phyloP scores from a whole-genome alignment of 2,797 vertebrate species.

The Geotrypetes seraphini region DNA sequence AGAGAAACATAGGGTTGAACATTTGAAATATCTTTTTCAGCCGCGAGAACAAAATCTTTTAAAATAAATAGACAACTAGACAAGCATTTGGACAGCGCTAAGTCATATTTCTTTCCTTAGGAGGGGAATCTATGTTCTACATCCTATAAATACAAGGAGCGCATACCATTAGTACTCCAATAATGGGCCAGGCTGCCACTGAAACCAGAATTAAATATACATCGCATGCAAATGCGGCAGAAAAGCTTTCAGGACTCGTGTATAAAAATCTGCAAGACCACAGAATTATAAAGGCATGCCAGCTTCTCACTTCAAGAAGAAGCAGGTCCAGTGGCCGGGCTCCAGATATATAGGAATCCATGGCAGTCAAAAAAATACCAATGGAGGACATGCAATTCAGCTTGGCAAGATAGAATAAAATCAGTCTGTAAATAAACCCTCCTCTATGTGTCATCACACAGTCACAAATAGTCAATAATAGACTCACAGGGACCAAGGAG shows the following conservation, averaged over 20 bases:
- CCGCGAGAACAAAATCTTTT: too few relatives aligned
- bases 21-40: background rate
- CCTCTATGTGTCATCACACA: background rate
- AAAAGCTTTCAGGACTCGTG: background rate
- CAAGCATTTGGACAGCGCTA: too few relatives aligned
- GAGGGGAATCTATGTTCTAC: background rate
- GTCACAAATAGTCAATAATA: background rate
- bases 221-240: background rate
- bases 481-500: background rate
- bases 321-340: background rate
- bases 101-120: too few relatives aligned
- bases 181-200: background rate
- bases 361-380: slow-evolving; percentile 15
- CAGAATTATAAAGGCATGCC: slow-evolving; percentile 12
- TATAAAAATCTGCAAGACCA: background rate
- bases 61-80: too few relatives aligned
- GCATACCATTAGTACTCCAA: background rate
- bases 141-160: background rate
- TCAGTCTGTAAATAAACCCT: background rate
- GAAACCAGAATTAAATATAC: background rate
- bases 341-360: background rate
- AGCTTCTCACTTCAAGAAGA: too few relatives aligned
- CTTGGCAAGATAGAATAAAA: slow-evolving; percentile 13
- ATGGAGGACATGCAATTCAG: slow-evolving; percentile 12
- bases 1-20: too few relatives aligned